phyloP scores from a whole-genome alignment of 2,888 invertebrate genomes.

The Cataglyphis cursor region DNA sequence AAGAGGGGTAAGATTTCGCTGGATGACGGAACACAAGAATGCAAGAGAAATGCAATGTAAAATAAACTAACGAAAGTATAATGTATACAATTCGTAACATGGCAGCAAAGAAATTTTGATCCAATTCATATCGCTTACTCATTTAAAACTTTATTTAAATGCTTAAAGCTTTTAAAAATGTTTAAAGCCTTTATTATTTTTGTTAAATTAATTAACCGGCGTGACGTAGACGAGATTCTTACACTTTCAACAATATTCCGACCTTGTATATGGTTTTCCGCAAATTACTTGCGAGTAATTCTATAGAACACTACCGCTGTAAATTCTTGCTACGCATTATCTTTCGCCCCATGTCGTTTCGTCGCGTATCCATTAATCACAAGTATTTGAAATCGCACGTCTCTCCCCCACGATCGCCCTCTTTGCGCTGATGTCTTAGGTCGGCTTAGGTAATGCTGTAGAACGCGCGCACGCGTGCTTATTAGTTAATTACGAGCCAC shows the following conservation, averaged over 20 bases:
- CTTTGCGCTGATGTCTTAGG: conserved; percentile 10
- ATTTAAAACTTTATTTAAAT: too few relatives aligned
- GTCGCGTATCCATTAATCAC: conserved; percentile 71
- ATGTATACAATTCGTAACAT: conserved; percentile 25
- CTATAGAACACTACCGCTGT: neutral
- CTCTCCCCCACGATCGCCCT: conserved; percentile 55
- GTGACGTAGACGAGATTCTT: neutral
- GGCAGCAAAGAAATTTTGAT: conserved; percentile 35
- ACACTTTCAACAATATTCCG: neutral
- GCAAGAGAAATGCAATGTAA: conserved; percentile 21
- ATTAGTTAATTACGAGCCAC: conserved; percentile 72
- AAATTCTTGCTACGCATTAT: conserved; percentile 27
- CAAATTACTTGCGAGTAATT: conserved; percentile 30
- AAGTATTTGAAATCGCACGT: conserved; percentile 53
- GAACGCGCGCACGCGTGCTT: conserved; percentile 64
- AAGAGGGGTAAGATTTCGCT: neutral
- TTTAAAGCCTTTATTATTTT: neutral
- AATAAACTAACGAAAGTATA: conserved; percentile 2
- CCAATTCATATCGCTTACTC: conserved; percentile 15
- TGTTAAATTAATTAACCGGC: too few relatives aligned
- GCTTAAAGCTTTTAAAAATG: too few relatives aligned
- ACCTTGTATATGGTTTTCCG: neutral
- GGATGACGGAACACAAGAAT: neutral
- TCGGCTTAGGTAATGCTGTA: conserved; percentile 22
- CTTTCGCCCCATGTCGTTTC: conserved; percentile 33